These are phyloP conservation scores for Steatornis caripensis DNA, from an alignment of 2,113 vertebrate species.

Conservation along the genomic window DNA sequence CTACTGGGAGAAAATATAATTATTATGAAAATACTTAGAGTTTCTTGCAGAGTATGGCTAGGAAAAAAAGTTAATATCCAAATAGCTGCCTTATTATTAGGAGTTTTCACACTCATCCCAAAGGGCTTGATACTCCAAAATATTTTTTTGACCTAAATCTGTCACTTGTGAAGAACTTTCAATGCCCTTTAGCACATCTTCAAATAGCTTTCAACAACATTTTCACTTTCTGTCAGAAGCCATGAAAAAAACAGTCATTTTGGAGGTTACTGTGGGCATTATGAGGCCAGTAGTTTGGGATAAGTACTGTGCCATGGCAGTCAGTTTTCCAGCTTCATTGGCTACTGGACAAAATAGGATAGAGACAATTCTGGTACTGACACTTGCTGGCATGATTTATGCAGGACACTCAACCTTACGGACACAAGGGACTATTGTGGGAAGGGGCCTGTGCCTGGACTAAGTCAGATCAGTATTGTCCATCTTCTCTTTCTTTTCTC, in stretches of 20 bases:
- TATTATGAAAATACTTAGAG: neutral
- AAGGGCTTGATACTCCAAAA: neutral
- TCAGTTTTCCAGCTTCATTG: neutral
- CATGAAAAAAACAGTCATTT: neutral
- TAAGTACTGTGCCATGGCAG: neutral
- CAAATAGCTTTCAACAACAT: neutral
- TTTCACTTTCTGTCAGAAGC: neutral
- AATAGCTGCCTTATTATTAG: neutral
- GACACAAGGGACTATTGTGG: neutral
- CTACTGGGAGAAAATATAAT: neutral
- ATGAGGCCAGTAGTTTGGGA: neutral
- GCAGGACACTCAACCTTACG: neutral
- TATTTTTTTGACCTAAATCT: slow-evolving; percentile 10
- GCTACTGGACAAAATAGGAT: neutral
- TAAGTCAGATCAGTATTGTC: neutral
- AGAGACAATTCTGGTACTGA: neutral
- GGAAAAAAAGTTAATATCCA: neutral
- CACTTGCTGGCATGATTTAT: neutral
- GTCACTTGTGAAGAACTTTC: neutral
- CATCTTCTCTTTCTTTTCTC: neutral
- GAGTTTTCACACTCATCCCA: neutral
- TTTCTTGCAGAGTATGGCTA: neutral
- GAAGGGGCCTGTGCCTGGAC: neutral
- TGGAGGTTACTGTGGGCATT: neutral
- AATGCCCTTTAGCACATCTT: neutral